Percentiles rank a stretch among this genome's conserved stretches.
These are phyloP conservation scores for Falco naumanni DNA, from an alignment of 2,797 vertebrate species.

Conservation along the genomic window DNA sequence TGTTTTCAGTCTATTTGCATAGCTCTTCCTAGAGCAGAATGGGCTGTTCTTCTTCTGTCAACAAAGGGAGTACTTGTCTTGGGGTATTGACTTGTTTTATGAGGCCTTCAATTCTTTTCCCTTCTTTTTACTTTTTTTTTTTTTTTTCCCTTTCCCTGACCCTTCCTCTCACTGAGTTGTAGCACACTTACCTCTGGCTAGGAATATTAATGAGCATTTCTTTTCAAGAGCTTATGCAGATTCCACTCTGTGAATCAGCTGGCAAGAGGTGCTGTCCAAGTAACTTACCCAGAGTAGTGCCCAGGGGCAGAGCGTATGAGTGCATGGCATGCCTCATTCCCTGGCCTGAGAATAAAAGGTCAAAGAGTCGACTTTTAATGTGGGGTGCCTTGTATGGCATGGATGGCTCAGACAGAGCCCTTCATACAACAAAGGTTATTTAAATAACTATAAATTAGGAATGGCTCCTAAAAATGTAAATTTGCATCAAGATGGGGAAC, in stretches of 20 bases:
- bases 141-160: not conserved
- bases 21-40: conserved; percentile 43
- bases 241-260: conserved; percentile 58
- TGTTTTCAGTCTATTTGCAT: conserved; percentile 55
- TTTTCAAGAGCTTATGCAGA: conserved; percentile 71
- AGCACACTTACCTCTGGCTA: conserved; percentile 61
- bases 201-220: conserved; percentile 70
- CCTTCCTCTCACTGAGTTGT: conserved; percentile 58
- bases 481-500: not conserved
- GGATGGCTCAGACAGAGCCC: conserved; percentile 15
- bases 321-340: conserved; percentile 28
- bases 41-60: conserved; percentile 30
- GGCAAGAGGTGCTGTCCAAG: conserved; percentile 60
- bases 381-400: conserved; percentile 4
- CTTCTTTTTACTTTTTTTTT: not conserved
- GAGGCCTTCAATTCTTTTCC: conserved; percentile 51
- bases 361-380: conserved; percentile 19
- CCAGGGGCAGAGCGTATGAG: conserved; percentile 13
- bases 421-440: conserved; percentile 37
- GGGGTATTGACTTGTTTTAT: conserved; percentile 40
- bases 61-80: conserved; percentile 66
- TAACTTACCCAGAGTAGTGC: conserved; percentile 45
- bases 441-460: conserved; percentile 40
- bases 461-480: conserved; percentile 16
- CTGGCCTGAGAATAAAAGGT: conserved; percentile 63